These are phyloP conservation scores for Sphaerophoria rueppellii DNA, from an alignment of 2,888 invertebrate genomes.

Conservation along the genomic window DNA sequence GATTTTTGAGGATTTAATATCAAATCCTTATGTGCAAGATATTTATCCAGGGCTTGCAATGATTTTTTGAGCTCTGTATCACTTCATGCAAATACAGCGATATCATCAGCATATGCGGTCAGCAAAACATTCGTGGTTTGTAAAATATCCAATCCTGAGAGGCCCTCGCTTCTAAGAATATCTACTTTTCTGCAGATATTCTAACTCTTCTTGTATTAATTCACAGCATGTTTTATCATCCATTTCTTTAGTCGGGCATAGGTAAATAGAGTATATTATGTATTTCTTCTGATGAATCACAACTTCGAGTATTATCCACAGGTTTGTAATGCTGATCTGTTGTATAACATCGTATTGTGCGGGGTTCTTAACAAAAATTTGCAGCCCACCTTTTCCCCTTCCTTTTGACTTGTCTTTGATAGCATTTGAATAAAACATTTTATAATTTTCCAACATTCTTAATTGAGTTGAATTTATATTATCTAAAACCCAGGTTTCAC, in stretches of 20 bases:
- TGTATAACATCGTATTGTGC: background rate
- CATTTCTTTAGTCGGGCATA: slow-evolving; percentile 1
- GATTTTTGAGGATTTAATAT: no score
- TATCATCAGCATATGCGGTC: no score
- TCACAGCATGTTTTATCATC: slow-evolving; percentile 1
- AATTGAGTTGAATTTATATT: background rate
- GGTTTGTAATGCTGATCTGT: background rate
- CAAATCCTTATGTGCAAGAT: no score
- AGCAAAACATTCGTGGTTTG: no score
- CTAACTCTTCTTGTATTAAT: slow-evolving; percentile 3
- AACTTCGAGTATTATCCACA: background rate
- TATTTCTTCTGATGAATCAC: background rate
- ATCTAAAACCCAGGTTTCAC: slow-evolving; percentile 8
- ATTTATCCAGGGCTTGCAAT: no score
- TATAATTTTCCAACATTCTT: background rate
- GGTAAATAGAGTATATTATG: background rate
- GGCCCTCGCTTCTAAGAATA: background rate
- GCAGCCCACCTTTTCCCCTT: background rate
- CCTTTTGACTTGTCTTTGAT: background rate
- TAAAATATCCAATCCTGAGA: no score
- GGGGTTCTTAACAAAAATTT: background rate
- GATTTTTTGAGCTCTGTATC: no score
- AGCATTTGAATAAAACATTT: slow-evolving; percentile 2
- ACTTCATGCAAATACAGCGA: no score
- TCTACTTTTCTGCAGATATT: background rate